Base-by-base conservation (phyloP, 2,113 vertebrate genomes). In the Cairina moschata region DNA sequence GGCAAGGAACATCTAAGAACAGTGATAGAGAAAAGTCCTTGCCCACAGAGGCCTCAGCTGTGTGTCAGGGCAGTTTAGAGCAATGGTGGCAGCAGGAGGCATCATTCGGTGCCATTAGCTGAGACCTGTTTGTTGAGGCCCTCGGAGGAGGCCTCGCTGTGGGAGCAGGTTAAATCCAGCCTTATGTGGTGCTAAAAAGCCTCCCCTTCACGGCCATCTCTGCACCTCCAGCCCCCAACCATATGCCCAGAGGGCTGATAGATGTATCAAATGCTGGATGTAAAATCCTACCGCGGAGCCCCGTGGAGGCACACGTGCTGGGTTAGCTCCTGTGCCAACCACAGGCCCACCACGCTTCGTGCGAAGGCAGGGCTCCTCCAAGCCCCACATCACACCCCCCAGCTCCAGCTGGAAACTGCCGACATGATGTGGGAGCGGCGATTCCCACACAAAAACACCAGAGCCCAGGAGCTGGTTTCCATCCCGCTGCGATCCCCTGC, bases 361-460 rank as follows among this genome's bases (percentile, higher is more conserved):
- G 52, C 0, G 11, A 28, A 44, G 63, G 21, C 23, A 32, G 12
- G 21, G 71, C 8, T 65, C 31, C 56, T 73, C 79, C 54, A 32
- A 88, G 50, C 50, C 34, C 55, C 29, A 31, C 20, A 55, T 58
- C 67, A 29, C 16, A 50, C 31, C 8, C 2, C 26, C 46, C 59
- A 50, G 56, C 11, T 48, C 44, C 63, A 62, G 29, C 38, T 86
- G 83, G 75, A 52, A 68, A 25, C 32, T 18, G 32, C 31, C 14
- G 54, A 32, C 74, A 13, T 38, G 68, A 56, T 0, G 0, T 42
- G 60, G 42, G 84, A 91, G 42, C 2, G 18, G 40, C 1, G 3
- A 83, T 86, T 90, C 72, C 34, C 58, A 73, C 58, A 73, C 31
- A 72, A 78, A 56, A 78, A 56, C 1, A 25, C 38, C 65, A 21